A percentile compares a stretch with the other conserved stretches of the same genome.
phyloP scores from a whole-genome alignment of 2,888 invertebrate species.

The Xylota sylvarum region DNA sequence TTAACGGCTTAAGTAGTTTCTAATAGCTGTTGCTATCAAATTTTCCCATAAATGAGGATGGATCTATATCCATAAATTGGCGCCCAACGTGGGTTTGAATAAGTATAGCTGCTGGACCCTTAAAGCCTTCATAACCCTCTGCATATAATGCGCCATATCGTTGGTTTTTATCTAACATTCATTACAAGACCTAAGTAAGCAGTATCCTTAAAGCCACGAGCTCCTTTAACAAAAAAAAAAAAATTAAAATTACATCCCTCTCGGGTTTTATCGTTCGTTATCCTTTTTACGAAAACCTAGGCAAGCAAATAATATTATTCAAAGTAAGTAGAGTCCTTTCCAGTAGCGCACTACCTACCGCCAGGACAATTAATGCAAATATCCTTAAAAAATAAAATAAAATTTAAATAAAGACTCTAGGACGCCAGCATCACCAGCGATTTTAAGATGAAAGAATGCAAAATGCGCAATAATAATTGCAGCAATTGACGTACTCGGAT shows the following conservation, averaged over 20 bases:
- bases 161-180: too few relatives aligned
- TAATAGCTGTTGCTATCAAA: neutral
- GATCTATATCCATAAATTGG: neutral
- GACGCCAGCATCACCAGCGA: neutral
- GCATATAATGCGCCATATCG: too few relatives aligned
- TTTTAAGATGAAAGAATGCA: neutral
- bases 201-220: neutral
- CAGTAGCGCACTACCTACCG: too few relatives aligned
- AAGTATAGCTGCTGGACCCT: too few relatives aligned
- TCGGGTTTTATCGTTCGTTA: neutral
- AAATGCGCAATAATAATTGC: constrained; percentile 12
- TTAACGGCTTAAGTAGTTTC: neutral
- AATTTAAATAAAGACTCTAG: constrained; percentile 27
- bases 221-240: neutral
- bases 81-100: neutral
- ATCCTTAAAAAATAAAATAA: constrained; percentile 21
- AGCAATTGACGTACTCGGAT: neutral
- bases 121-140: too few relatives aligned
- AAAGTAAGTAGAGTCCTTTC: neutral
- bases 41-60: neutral
- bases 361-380: constrained; percentile 60
- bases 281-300: neutral
- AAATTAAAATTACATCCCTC: neutral
- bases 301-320: constrained; percentile 25
- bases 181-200: too few relatives aligned